A percentile compares a stretch with the other conserved stretches of the same genome.
Evolutionary conservation across 2,113 vertebrate species (phyloP).

Genomic region (Hymenochirus boettgeri): DNA sequence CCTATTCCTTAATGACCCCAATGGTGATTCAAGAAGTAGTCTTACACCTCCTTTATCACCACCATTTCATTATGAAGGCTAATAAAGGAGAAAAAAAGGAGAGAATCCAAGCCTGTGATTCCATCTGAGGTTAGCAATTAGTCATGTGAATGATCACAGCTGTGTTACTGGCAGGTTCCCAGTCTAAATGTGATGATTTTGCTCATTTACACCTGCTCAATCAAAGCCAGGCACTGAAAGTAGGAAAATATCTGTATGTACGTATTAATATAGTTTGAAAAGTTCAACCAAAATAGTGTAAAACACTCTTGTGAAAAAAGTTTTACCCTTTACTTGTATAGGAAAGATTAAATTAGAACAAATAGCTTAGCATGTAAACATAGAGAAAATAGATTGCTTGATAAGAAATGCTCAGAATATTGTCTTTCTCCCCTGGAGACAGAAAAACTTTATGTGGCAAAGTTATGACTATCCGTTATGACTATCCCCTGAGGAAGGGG

Average conservation of each 20-base stretch:
- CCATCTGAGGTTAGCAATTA: slow-evolving; percentile 99
- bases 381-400: no score
- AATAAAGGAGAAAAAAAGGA: slow-evolving; percentile 64
- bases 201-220: slow-evolving; percentile 79
- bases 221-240: slow-evolving; percentile 64
- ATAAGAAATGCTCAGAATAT: no score
- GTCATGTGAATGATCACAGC: slow-evolving; percentile 99
- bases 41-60: slow-evolving; percentile 78
- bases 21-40: slow-evolving; percentile 94
- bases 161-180: slow-evolving; percentile 88
- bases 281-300: no score
- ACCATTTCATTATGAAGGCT: slow-evolving; percentile 91
- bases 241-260: slow-evolving; percentile 56
- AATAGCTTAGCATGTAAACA: no score
- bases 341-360: no score
- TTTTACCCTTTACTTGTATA: no score
- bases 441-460: no score
- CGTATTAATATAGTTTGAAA: no score
- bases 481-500: no score
- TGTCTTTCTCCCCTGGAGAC: no score
- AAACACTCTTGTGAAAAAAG: no score
- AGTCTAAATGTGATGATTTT: slow-evolving; percentile 78
- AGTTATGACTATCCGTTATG: no score
- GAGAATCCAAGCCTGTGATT: slow-evolving; percentile 84
- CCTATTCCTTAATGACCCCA: slow-evolving; percentile 98